Evolutionary conservation across 1,140 invertebrate genomes (phyloP).

Genomic region (Diorhabda sublineata): DNA sequence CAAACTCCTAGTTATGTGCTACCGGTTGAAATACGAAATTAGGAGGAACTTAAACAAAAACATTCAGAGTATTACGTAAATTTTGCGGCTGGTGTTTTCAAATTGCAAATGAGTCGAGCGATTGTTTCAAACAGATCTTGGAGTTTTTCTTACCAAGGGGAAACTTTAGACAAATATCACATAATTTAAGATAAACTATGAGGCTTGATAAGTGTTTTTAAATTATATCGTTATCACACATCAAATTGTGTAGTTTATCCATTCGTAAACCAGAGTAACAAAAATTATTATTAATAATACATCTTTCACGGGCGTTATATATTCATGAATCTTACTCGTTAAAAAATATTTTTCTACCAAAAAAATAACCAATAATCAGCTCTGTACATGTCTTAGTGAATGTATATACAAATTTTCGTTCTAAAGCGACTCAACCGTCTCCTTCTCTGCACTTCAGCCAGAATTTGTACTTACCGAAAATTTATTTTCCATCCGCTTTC

Average conservation of each 20-base stretch:
- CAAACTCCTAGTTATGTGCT: constrained; percentile 27
- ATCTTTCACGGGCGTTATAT: too few species aligned
- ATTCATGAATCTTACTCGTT: too few species aligned
- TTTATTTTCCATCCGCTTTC: constrained; percentile 21
- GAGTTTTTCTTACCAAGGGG: background rate
- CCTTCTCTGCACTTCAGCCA: background rate
- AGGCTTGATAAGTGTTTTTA: background rate
- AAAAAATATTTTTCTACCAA: too few species aligned
- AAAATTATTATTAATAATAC: too few species aligned
- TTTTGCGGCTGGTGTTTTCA: constrained; percentile 2
- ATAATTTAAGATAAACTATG: background rate
- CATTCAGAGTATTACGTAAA: constrained; percentile 23
- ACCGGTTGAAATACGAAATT: constrained; percentile 33
- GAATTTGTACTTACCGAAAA: background rate
- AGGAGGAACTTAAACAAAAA: constrained; percentile 32
- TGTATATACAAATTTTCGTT: too few species aligned
- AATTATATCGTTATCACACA: background rate
- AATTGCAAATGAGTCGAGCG: constrained; percentile 1
- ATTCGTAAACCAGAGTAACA: too few species aligned
- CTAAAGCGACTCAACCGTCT: background rate
- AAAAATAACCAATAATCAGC: too few species aligned
- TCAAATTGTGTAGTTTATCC: too few species aligned
- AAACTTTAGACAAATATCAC: background rate
- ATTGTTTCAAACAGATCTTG: constrained; percentile 2
- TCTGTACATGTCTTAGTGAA: too few species aligned